phyloP scores from a whole-genome alignment of 2,113 vertebrate genomes.

The Antigone vipio region DNA sequence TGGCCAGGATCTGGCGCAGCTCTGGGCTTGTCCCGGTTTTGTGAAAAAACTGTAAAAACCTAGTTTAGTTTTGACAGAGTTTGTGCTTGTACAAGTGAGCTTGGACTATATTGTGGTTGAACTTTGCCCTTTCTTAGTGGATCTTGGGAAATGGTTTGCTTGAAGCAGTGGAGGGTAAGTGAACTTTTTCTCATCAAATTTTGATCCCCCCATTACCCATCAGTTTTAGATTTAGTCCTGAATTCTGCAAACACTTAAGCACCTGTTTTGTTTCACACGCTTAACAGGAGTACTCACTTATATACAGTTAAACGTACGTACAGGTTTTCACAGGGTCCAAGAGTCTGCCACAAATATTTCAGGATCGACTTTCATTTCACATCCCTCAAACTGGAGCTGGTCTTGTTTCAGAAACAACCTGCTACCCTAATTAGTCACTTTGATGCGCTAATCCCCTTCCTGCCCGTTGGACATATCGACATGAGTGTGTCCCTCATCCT shows the following conservation, averaged over 20 bases:
- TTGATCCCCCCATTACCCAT: background rate
- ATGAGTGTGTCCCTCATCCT: background rate
- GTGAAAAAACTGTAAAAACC: background rate
- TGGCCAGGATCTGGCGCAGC: background rate
- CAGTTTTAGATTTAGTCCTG: background rate
- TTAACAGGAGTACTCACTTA: background rate
- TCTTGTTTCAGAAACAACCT: background rate
- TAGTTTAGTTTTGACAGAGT: background rate
- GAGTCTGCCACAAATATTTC: background rate
- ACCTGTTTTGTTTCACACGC: background rate
- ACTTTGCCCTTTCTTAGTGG: background rate
- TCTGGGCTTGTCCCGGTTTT: background rate
- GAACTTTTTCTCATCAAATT: background rate
- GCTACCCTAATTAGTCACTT: background rate
- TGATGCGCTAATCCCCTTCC: background rate
- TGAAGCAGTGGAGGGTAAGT: background rate
- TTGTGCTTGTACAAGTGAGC: background rate
- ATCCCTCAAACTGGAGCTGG: background rate
- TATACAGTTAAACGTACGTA: background rate
- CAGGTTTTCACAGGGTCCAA: background rate
- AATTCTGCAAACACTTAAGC: slow-evolving; percentile 14
- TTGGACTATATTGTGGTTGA: background rate
- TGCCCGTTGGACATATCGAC: background rate
- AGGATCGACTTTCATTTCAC: background rate
- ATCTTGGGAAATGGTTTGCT: background rate